Evolutionary conservation across 2,797 vertebrate genomes (phyloP).

Genomic region (Rhyacichthys aspro): DNA sequence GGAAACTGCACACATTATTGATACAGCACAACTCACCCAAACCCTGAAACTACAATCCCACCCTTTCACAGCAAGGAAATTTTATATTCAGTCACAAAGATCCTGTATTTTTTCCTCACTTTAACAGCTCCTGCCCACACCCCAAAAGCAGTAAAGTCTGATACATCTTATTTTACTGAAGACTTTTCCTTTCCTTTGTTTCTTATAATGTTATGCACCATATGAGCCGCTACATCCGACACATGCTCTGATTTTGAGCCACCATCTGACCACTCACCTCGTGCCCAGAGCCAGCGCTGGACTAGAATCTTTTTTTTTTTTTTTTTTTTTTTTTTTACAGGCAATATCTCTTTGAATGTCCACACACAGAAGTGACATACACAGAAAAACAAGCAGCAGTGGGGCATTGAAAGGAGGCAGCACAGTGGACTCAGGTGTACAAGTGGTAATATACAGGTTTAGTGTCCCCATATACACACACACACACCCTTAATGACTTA

Average conservation of each 20-base stretch:
- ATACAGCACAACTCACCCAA: constrained; percentile 12
- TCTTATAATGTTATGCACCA: constrained; percentile 37
- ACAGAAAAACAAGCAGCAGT: constrained; percentile 1
- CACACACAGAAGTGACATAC: constrained; percentile 1
- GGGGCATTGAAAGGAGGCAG: neutral
- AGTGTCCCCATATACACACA: constrained; percentile 1
- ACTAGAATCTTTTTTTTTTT: constrained; percentile 34
- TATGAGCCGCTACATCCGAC: constrained; percentile 51
- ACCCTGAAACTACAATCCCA: constrained; percentile 17
- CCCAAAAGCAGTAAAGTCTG: constrained; percentile 3
- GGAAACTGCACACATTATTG: neutral
- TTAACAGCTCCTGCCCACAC: constrained; percentile 15
- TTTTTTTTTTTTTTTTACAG: constrained; percentile 29
- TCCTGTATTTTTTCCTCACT: constrained; percentile 7
- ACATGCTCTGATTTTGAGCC: constrained; percentile 69
- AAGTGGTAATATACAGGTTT: neutral
- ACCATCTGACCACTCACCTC: constrained; percentile 68
- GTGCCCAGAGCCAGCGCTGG: constrained; percentile 24
- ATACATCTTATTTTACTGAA: constrained; percentile 10
- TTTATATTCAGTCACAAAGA: constrained; percentile 31
- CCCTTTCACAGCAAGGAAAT: constrained; percentile 15
- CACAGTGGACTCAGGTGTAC: constrained; percentile 11
- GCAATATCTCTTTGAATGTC: constrained; percentile 12
- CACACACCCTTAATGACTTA: constrained; percentile 3
- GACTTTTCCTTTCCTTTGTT: constrained; percentile 30